Percentiles rank a stretch among this genome's conserved stretches.
Conservation (phyloP, 2,797 vertebrate species). For the Cyprinodon diabolis region DNA sequence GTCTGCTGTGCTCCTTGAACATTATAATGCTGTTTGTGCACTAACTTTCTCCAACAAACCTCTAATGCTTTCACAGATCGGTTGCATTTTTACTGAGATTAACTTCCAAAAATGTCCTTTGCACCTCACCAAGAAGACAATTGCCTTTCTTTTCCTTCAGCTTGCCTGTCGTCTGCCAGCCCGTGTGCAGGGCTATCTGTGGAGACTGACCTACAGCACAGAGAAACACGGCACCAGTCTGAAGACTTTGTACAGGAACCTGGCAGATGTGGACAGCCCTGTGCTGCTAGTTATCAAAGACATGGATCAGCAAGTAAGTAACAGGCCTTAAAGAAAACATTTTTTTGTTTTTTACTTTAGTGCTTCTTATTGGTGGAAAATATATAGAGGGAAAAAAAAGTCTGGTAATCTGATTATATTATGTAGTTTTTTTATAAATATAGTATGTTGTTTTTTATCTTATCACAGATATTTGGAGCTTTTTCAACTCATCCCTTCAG, state of each 20-base stretch:
- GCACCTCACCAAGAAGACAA: too few relatives aligned
- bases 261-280: conserved; percentile 88
- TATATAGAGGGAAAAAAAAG: background rate
- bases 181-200: conserved; percentile 94
- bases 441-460: background rate
- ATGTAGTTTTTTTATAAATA: background rate
- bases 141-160: conserved; percentile 65
- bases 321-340: background rate
- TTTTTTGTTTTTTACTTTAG: background rate
- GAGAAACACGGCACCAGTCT: conserved; percentile 93
- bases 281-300: conserved; percentile 95
- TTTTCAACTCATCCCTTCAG: conserved; percentile 97
- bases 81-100: too few relatives aligned
- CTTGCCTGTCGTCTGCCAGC: conserved; percentile 90
- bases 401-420: background rate
- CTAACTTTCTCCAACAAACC: too few relatives aligned
- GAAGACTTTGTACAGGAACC: conserved; percentile 95
- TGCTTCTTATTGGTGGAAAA: conserved; percentile 2
- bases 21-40: too few relatives aligned
- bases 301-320: conserved; percentile 90
- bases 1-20: too few relatives aligned
- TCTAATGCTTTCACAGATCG: too few relatives aligned
- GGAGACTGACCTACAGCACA: conserved; percentile 93
- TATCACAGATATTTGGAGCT: conserved; percentile 89
- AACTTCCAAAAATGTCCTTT: too few relatives aligned